Percentiles rank a stretch among this genome's conserved stretches.
phyloP scores from a whole-genome alignment of 2,797 vertebrate genomes.

The Enteromius fasciolatus region DNA sequence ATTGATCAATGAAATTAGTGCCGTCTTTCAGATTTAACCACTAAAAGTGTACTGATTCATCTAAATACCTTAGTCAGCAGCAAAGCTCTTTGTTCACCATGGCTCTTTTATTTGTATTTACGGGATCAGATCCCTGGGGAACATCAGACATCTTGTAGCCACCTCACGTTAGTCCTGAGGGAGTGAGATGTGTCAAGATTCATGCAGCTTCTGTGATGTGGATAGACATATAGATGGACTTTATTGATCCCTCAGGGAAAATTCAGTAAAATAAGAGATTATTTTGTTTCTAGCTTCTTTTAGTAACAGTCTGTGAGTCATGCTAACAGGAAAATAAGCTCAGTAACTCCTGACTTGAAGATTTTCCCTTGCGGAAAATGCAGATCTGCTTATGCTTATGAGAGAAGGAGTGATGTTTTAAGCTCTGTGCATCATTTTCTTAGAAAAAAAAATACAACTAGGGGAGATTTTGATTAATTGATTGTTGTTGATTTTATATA shows the following conservation, averaged over 20 bases:
- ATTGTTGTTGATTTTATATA: neutral
- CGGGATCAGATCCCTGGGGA: neutral
- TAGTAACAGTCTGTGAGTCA: slow-evolving; percentile 19
- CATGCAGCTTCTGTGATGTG: neutral
- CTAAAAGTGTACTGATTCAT: neutral
- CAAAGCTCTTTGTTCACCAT: neutral
- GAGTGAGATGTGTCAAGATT: slow-evolving; percentile 26
- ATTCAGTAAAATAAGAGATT: slow-evolving; percentile 3
- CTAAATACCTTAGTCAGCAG: slow-evolving; percentile 3
- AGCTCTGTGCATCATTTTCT: neutral
- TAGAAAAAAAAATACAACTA: too few relatives aligned
- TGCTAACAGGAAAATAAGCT: slow-evolving; percentile 21
- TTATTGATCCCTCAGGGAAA: slow-evolving; percentile 30
- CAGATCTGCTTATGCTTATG: slow-evolving; percentile 6
- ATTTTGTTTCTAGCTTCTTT: slow-evolving; percentile 3
- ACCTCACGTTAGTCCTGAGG: slow-evolving; percentile 6
- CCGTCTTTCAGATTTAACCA: neutral
- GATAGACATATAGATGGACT: slow-evolving; percentile 26
- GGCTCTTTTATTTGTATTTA: slow-evolving; percentile 17
- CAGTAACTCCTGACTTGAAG: neutral
- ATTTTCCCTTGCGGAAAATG: slow-evolving; percentile 18
- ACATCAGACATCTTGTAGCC: slow-evolving; percentile 15
- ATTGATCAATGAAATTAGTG: neutral
- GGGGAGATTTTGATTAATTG: neutral
- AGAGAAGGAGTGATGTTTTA: neutral